Conservation (phyloP, 2,797 vertebrate genomes). For the Capromys pilorides region DNA sequence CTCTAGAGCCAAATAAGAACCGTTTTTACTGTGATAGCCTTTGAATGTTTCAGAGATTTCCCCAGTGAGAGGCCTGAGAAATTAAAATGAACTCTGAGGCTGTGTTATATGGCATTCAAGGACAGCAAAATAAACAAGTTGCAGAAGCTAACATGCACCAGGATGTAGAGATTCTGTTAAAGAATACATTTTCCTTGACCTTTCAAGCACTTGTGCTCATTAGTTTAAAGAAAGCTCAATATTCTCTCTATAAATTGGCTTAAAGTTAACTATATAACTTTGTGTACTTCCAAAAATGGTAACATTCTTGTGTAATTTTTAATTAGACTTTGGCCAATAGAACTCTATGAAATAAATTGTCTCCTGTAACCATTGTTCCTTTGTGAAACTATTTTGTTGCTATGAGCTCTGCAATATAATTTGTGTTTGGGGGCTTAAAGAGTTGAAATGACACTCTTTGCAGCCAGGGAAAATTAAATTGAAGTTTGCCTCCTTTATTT, state of each 20-base stretch:
- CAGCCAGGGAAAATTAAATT: constrained; percentile 11
- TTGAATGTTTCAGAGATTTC: constrained; percentile 60
- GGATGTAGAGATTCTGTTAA: constrained; percentile 43
- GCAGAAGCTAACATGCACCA: background rate
- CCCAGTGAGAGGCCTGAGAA: constrained; percentile 30
- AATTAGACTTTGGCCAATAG: constrained; percentile 8
- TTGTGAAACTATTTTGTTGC: background rate
- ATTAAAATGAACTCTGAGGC: constrained; percentile 65
- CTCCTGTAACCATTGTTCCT: background rate
- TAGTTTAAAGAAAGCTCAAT: constrained; percentile 37
- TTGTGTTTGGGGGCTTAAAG: background rate
- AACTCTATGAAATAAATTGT: background rate
- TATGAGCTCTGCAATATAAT: background rate
- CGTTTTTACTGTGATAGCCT: background rate
- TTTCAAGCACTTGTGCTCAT: constrained; percentile 6
- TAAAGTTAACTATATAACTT: constrained; percentile 2
- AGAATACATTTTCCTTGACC: constrained; percentile 44
- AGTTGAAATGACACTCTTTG: background rate
- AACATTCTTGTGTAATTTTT: background rate
- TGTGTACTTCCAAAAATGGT: constrained; percentile 23
- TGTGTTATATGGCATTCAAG: constrained; percentile 18
- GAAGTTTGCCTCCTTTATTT: background rate
- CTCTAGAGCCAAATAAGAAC: constrained; percentile 37
- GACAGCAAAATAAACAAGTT: constrained; percentile 51
- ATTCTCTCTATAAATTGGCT: constrained; percentile 16